Base-by-base conservation (phyloP, 2,888 invertebrate species). In the Erebia epiphron region DNA sequence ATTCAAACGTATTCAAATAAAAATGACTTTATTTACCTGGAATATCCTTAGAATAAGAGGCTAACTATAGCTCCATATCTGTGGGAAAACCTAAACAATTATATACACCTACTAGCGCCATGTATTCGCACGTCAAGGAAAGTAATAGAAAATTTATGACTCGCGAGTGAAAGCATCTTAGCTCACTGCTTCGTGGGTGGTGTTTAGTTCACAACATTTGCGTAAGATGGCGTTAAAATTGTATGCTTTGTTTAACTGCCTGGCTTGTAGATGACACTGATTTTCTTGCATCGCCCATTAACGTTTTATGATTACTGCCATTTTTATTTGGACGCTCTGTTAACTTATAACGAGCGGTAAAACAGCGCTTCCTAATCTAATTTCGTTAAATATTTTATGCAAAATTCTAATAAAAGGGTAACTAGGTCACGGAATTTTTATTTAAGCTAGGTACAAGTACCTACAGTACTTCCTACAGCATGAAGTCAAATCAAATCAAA, bases 231-330 rank as follows among this genome's bases (percentile, higher is more conserved):
- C 69, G 63, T 14, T 69, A 0, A 61, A 50, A 13, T 50, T 1
- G 52, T 41, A 26, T 43, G 58, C 56, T 8, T 18, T 46, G 26
- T 63, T 63, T 64, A 26, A 57, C 46, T 49, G 49, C 13, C 41
- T 50, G 35, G 16, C 46, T 16, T 58, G 14, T 58, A 69, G 69
- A 64, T 69, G 64, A 64, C 69, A 57, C 57, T 69, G 35, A 54
- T 68, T 61, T 50, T 49, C 21, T 57, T n/a, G n/a, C 26, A 57
- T 21, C 21, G 13, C 10, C 56, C 21, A 18, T 63, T 63, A 46
- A 46, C 43, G 18, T 46, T 18, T 63, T 49, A n/a, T 50, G 18
- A 62, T 57, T 26, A 57, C 56, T 57, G 56, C 52, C 16, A 52
- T 56, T 26, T 57, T 57, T 57, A 57, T 26, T 26, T 26, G 13